A percentile compares a stretch with the other conserved stretches of the same genome.
phyloP scores from a whole-genome alignment of 1,140 invertebrate species.

The Acromyrmex echinatior region DNA sequence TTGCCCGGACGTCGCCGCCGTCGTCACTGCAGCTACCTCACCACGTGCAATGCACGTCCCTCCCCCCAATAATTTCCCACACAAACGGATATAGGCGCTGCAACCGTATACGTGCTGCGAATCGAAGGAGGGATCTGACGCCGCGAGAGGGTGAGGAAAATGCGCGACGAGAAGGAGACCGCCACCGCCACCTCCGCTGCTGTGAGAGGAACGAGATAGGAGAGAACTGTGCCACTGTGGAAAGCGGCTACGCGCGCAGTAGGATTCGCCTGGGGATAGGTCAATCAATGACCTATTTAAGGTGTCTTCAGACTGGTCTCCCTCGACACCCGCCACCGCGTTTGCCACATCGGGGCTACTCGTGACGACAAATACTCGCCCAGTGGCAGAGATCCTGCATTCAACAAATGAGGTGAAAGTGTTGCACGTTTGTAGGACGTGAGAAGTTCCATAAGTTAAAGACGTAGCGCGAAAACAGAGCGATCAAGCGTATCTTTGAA shows the following conservation, averaged over 20 bases:
- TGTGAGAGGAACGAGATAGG: constrained; percentile 39
- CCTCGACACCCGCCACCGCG: constrained; percentile 26
- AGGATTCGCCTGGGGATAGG: constrained; percentile 78
- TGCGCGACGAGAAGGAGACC: background rate
- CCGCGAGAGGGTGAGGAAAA: background rate
- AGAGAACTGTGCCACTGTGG: constrained; percentile 39
- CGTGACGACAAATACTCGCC: background rate
- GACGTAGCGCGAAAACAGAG: background rate
- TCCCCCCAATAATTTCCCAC: constrained; percentile 65
- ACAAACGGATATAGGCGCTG: constrained; percentile 62
- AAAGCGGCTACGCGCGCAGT: constrained; percentile 56
- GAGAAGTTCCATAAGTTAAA: constrained; percentile 9
- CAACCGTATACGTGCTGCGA: constrained; percentile 7
- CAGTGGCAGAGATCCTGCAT: background rate
- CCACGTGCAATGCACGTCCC: constrained; percentile 66
- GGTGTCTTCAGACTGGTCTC: constrained; percentile 66
- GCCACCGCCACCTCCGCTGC: background rate
- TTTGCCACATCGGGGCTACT: constrained; percentile 9
- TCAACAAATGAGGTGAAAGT: constrained; percentile 27
- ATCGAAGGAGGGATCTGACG: background rate
- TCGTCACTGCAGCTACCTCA: constrained; percentile 6
- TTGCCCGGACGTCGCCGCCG: constrained; percentile 63
- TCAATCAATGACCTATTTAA: constrained; percentile 85
- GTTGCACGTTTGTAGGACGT: background rate
- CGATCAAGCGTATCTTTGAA: background rate